Base-by-base conservation (phyloP, 2,113 vertebrate genomes). In the Etia nguti region DNA sequence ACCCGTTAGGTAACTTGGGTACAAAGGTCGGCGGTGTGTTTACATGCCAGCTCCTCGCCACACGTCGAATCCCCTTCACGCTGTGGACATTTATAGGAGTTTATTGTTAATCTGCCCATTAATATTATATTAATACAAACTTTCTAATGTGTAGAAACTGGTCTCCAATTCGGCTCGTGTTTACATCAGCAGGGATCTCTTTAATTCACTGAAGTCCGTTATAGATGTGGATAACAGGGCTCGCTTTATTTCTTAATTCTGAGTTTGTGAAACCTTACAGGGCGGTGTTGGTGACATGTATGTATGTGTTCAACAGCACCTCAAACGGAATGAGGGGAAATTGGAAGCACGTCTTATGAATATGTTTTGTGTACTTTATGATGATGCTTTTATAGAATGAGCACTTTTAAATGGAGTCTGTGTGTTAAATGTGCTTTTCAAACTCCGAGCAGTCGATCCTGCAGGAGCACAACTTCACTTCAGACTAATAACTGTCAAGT, bases 1-100 rank as follows among this genome's bases (percentile, higher is more conserved):
- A 18, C 3, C 24, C 6, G 70, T 75, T 29, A 12, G 46, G 70
- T 46, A 48, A 60, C 5, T 80, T 26, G 16, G 86, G 85, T 89
- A 34, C 87, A 84, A 93, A 93, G 87, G 88, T 94, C 90, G 82
- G 50, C 36, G 59, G 65, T 73, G 36, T 86, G 92, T 92, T 89
- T 52, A 90, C 84, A 26, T 18, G 52, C 90, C 84, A 43, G 43
- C 16, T 31, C 41, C 22, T 26, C 41, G 41, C 13, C 3, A 8
- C 50, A 7, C 43, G 26, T 48, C 10, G 18, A 70, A 1, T 15
- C 6, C 6, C 16, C 3, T 8, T 15, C 18, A 29, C 68, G 8
- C 20, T 18, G 15, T 0, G 15, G 15, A 48, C 22, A 0, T 75
- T 73, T 75, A 11, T 10, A 11, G 2, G 2, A 48, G 22, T 75